Evolutionary conservation across 2,797 vertebrate species (phyloP), one percentile per base, ranked within the genome.

Genomic region (Xiphophorus birchmanni): DNA sequence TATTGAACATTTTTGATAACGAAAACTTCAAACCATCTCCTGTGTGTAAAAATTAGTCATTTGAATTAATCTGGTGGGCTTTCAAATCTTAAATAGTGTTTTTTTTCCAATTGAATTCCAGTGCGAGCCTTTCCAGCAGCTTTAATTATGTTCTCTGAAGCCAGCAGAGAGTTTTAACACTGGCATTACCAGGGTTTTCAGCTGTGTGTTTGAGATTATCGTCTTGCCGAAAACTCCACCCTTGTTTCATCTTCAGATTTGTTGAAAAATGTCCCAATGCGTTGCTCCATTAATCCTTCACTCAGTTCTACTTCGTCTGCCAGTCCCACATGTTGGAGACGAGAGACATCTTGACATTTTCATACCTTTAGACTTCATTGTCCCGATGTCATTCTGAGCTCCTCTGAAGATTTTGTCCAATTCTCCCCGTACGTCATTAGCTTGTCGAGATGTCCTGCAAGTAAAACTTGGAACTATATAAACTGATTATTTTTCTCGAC

Each of bases 191-290:
- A n/a, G n/a, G n/a, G n/a, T n/a, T n/a, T n/a, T n/a, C n/a, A n/a
- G n/a, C 63, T 72, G 69, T 17, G 26, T n/a, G 42, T 29, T 72
- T 72, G 40, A 45, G 69, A 72, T 72, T 71, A 72, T 72, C 23
- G 37, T 12, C 65, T 69, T 26, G 65, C 67, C 6, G 26, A 45
- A 72, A 72, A 72, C 69, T 44, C 69, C 42, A 15, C 26, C 42
- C 26, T n/a, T 21, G 12, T 72, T 44, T n/a, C 12, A 44, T 72
- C 42, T 45, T n/a, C 5, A 45, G 69, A 72, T 44, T 44, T 2
- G 5, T 44, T 15, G 3, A 37, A 69, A 69, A 69, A 44, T 5
- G 37, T 26, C 65, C 29, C 65, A 12, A 69, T 21, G n/a, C 40
- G 1, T 44, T 17, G 42, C 40, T 29, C 40, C 26, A 1, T 29